Evolutionary conservation across 2,888 invertebrate species (phyloP).

Genomic region (Poecilus cupreus): DNA sequence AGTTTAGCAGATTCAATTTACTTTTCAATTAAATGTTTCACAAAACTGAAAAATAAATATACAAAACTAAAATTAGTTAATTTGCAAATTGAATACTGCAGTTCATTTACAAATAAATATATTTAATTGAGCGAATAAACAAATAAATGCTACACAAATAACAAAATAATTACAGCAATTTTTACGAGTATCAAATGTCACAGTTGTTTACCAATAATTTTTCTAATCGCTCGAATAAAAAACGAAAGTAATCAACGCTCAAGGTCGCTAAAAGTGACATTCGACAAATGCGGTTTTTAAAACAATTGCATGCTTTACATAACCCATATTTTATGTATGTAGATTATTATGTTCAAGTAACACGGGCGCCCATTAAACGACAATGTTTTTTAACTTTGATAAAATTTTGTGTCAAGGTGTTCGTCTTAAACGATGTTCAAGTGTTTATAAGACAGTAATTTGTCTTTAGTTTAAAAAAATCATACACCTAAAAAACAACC

Average conservation of each 20-base stretch:
- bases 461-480: neutral
- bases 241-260: neutral
- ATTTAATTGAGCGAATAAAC: neutral
- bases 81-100: neutral
- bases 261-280: slow-evolving; percentile 12
- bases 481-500: too few species aligned
- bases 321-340: slow-evolving; percentile 32
- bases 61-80: neutral
- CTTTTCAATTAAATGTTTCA: neutral
- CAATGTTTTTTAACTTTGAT: neutral
- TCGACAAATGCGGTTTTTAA: slow-evolving; percentile 8
- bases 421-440: slow-evolving; percentile 20
- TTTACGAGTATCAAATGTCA: neutral
- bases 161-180: neutral
- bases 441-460: neutral
- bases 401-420: slow-evolving; percentile 37
- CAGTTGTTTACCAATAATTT: neutral
- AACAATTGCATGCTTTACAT: slow-evolving; percentile 17
- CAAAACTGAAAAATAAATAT: neutral
- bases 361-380: neutral
- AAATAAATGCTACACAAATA: too few species aligned
- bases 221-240: neutral
- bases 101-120: neutral
- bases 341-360: slow-evolving; percentile 29
- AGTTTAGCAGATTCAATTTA: neutral